Base-by-base conservation (phyloP, 1,140 invertebrate genomes). In the Sycophila sp. region DNA sequence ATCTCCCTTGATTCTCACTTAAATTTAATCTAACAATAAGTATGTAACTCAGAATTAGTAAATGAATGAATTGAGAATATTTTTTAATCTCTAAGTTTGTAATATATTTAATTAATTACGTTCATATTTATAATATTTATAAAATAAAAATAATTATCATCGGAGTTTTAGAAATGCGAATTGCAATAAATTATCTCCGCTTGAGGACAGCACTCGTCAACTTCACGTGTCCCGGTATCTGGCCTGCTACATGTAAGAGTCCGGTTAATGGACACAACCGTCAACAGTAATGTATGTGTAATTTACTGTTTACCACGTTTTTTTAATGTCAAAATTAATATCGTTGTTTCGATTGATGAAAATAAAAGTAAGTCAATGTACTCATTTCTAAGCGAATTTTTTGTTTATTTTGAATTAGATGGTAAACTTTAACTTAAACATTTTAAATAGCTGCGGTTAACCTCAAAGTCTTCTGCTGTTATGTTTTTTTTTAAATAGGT, bases 41-140 rank as follows among this genome's bases (percentile, higher is more conserved):
- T n/a, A n/a, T n/a, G n/a, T n/a, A n/a, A n/a, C n/a, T n/a, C n/a
- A n/a, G n/a, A n/a, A n/a, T n/a, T n/a, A n/a, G n/a, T n/a, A n/a
- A n/a, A n/a, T n/a, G n/a, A n/a, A n/a, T n/a, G n/a, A n/a, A n/a
- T n/a, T n/a, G n/a, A n/a, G n/a, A n/a, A n/a, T n/a, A n/a, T n/a
- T n/a, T n/a, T n/a, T n/a, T n/a, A n/a, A n/a, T n/a, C n/a, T n/a
- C n/a, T n/a, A n/a, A n/a, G n/a, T 60, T 42, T 28, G 15, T 28
- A 60, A 77, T 76, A 42, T 77, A 78, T 71, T 73, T 45, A 28
- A 22, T 28, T n/a, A 1, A 17, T 17, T 17, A 19, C 8, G 17
- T 42, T 17, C 40, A 42, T 15, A 15, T 40, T 40, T 2, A 40
- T 15, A 40, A n/a, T 40, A 15, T 40, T 40, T n/a, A 42, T 17